Evolutionary conservation across 2,113 vertebrate species (phyloP).

Genomic region (Catharus minimus): DNA sequence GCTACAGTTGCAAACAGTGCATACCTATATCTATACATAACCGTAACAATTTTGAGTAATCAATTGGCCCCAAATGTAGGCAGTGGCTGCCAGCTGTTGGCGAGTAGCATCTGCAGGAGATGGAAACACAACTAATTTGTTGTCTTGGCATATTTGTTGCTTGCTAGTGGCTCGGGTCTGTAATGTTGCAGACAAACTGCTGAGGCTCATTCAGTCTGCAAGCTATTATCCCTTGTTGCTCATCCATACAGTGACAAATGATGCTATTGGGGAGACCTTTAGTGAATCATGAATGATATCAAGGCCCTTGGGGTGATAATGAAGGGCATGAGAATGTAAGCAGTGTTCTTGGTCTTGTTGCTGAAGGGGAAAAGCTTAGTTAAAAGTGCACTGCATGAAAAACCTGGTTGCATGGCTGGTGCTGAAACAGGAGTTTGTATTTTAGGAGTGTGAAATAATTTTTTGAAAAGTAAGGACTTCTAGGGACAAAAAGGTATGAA

Average conservation of each 20-base stretch:
- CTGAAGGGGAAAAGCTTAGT: neutral
- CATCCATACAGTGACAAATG: neutral
- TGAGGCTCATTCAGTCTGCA: neutral
- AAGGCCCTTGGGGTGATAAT: neutral
- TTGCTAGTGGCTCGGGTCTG: neutral
- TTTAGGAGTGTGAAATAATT: neutral
- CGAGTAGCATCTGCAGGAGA: neutral
- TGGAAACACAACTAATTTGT: neutral
- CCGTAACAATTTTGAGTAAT: neutral
- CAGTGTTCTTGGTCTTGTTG: neutral
- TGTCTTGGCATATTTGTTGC: neutral
- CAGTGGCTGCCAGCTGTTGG: neutral
- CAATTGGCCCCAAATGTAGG: neutral
- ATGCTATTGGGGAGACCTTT: neutral
- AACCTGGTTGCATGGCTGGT: neutral
- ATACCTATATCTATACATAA: neutral
- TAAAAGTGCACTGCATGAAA: neutral
- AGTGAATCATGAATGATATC: neutral
- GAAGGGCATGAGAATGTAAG: neutral
- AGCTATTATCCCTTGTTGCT: neutral
- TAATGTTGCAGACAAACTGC: neutral
- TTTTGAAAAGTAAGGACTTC: neutral
- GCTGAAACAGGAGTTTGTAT: accelerated
- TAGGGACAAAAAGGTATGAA: neutral
- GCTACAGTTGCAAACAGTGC: neutral